Base-by-base conservation (phyloP, 1,140 invertebrate genomes). In the Anastatus disparis region DNA sequence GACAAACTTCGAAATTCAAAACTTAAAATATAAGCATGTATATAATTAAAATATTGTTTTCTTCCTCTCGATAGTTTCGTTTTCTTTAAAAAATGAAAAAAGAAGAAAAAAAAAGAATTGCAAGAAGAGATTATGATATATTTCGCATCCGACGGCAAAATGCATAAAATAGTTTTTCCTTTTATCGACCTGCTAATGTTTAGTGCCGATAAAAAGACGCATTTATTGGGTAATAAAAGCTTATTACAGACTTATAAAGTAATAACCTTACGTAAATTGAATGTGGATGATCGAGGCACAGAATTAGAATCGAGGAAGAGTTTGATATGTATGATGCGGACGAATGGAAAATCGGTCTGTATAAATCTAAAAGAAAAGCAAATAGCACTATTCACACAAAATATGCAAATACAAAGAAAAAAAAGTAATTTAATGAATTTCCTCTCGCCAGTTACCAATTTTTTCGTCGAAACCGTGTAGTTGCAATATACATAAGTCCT, bases 401-500 rank as follows among this genome's bases (percentile, higher is more conserved):
- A n/a, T n/a, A n/a, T n/a, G n/a, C 56, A 44, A 40, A 22, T 24
- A 17, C 42, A n/a, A 4, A 46, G 4, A 17, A 46, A 46, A 46
- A 10, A 17, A 46, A 56, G n/a, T n/a, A n/a, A n/a, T n/a, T n/a
- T n/a, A n/a, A n/a, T n/a, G n/a, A n/a, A n/a, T n/a, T n/a, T n/a
- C 56, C 46, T 61, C 56, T 38, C n/a, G 46, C 58, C 58, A 44
- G 27, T 44, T 62, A 62, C 26, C n/a, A n/a, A n/a, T n/a, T n/a
- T n/a, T n/a, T 62, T 70, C 55, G 58, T 63, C 67, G n/a, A n/a
- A 70, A 58, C 48, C 26, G 38, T 63, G 67, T 70, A 70, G 67
- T 63, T 70, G 67, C 58, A 70, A 46, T 62, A 62, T 12, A 27
- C 46, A 63, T 63, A 70, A 70, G 67, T 70, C 58, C 48, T n/a